phyloP scores from a whole-genome alignment of 2,888 invertebrate species.

The Cephus runcator region DNA sequence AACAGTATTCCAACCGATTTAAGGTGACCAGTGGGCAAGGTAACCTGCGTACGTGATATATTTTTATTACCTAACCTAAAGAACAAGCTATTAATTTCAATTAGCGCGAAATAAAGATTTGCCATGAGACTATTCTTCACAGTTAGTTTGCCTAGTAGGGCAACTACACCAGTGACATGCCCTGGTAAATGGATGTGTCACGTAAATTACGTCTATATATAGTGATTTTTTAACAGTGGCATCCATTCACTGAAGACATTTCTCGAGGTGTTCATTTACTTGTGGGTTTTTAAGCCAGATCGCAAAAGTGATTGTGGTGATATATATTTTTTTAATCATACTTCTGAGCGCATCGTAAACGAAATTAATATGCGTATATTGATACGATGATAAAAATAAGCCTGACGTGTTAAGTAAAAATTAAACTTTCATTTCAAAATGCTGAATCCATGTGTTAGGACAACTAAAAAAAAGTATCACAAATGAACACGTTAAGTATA shows the following conservation, averaged over 20 bases:
- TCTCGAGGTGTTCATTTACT: too few relatives aligned
- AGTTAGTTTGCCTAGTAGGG: background rate
- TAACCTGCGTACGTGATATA: background rate
- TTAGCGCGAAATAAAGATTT: background rate
- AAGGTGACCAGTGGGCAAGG: background rate
- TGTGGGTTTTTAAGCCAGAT: background rate
- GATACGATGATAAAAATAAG: background rate
- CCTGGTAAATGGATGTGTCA: too few relatives aligned
- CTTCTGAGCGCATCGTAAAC: background rate
- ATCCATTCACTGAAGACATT: too few relatives aligned
- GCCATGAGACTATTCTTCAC: background rate
- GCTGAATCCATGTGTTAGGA: background rate
- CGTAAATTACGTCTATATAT: too few relatives aligned
- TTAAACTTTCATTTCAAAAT: background rate
- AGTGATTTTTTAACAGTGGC: too few relatives aligned
- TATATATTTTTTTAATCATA: background rate
- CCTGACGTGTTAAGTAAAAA: background rate
- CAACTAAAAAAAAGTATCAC: background rate
- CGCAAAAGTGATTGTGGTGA: background rate
- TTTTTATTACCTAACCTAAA: background rate
- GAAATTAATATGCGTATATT: background rate
- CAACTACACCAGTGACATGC: too few relatives aligned
- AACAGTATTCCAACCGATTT: background rate
- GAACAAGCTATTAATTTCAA: background rate
- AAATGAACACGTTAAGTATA: background rate